phyloP scores from a whole-genome alignment of 2,888 invertebrate species.

The Trachelus troglodyta region DNA sequence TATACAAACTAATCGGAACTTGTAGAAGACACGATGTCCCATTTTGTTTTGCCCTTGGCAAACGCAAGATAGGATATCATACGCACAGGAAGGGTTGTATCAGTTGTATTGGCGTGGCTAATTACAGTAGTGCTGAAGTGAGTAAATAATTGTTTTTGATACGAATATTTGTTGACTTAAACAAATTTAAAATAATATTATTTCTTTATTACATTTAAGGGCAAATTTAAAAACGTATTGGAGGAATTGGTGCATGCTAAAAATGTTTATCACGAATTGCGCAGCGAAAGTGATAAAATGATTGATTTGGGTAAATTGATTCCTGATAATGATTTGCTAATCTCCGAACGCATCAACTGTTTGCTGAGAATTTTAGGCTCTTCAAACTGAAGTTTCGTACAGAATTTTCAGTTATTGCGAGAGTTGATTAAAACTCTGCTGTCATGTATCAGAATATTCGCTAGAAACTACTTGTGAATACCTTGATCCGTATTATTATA shows the following conservation, averaged over 20 bases:
- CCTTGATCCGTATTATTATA: background rate
- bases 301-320: constrained; percentile 40
- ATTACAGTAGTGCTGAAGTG: constrained; percentile 51
- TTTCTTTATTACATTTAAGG: constrained; percentile 33
- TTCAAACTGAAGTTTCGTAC: background rate
- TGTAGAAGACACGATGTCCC: constrained; percentile 42
- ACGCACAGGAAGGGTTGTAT: constrained; percentile 46
- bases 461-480: too few relatives aligned
- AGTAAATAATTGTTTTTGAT: constrained; percentile 11
- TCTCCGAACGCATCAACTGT: constrained; percentile 41
- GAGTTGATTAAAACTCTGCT: background rate
- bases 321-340: constrained; percentile 33
- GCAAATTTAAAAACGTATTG: constrained; percentile 44
- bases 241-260: constrained; percentile 39
- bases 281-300: constrained; percentile 22
- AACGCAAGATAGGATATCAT: constrained; percentile 52
- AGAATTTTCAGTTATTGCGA: background rate
- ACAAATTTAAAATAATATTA: background rate
- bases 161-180: constrained; percentile 11
- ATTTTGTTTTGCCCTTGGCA: constrained; percentile 46
- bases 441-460: too few relatives aligned
- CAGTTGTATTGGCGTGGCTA: constrained; percentile 48
- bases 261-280: constrained; percentile 37
- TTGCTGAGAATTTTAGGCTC: constrained; percentile 38
- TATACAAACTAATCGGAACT: constrained; percentile 36